Evolutionary conservation across 2,797 vertebrate genomes (phyloP).

Genomic region (Fistularia commersonii): DNA sequence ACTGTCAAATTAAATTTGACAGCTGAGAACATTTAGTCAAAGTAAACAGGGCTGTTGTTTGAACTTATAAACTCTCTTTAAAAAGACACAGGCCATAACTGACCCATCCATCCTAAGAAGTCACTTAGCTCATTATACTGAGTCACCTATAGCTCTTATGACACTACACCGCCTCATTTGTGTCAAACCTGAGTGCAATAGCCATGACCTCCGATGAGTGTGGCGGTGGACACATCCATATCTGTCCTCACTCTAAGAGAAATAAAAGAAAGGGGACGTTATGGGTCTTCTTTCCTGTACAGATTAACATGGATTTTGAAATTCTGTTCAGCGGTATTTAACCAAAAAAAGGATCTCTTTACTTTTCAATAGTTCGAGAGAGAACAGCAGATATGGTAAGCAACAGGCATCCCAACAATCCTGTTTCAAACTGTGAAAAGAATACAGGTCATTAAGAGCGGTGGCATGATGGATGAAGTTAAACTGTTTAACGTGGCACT

Average conservation of each 20-base stretch:
- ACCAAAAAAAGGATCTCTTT: slow-evolving; percentile 4
- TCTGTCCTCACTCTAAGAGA: slow-evolving; percentile 81
- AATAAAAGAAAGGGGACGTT: slow-evolving; percentile 5
- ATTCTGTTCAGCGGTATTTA: background rate
- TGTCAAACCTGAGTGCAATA: slow-evolving; percentile 91
- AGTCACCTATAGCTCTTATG: too few species aligned
- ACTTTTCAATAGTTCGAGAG: slow-evolving; percentile 85
- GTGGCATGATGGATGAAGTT: background rate
- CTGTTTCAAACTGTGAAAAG: slow-evolving; percentile 82
- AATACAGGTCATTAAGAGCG: slow-evolving; percentile 1
- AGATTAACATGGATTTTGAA: background rate
- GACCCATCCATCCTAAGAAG: background rate
- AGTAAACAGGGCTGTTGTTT: background rate
- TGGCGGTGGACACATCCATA: slow-evolving; percentile 83
- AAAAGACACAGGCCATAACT: background rate
- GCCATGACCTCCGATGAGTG: slow-evolving; percentile 88
- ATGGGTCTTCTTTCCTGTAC: background rate
- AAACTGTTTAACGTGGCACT: too few species aligned
- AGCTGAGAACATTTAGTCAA: background rate
- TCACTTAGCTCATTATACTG: too few species aligned
- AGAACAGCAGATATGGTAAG: slow-evolving; percentile 87
- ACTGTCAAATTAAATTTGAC: background rate
- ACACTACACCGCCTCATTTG: background rate
- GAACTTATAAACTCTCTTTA: background rate
- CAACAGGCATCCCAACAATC: slow-evolving; percentile 84